Percentiles rank a stretch among this genome's conserved stretches.
These are phyloP conservation scores for Beroe ovata DNA, from an alignment of 37 sponge, comb jelly and placozoan genomes.

Conservation along the genomic window DNA sequence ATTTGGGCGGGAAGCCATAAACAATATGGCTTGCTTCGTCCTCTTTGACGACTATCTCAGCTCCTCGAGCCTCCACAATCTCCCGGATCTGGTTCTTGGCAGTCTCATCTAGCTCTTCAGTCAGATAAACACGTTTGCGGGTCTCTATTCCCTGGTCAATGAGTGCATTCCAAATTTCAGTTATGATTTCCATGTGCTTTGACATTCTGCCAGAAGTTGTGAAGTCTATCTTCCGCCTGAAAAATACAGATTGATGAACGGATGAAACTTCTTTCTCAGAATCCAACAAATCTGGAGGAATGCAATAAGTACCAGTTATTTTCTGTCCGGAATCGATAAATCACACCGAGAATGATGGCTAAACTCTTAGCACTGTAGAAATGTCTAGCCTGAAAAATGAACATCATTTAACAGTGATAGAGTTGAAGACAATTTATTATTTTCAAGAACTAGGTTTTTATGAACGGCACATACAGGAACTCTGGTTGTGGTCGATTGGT, in stretches of 20 bases:
- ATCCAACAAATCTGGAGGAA: no score
- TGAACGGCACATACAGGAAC: conserved; percentile 5
- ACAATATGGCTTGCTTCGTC: conserved; percentile 64
- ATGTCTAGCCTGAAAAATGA: conserved; percentile 24
- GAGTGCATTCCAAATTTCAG: conserved; percentile 12
- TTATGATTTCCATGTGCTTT: conserved; percentile 27
- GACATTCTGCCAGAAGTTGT: background rate
- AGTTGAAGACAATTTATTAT: no score
- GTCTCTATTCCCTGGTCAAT: conserved; percentile 24
- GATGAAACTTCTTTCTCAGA: no score
- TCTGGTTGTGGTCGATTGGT: background rate
- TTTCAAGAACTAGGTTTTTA: no score
- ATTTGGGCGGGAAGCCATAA: background rate
- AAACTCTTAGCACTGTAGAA: conserved; percentile 37
- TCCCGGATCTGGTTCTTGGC: background rate
- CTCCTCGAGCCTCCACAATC: conserved; percentile 22
- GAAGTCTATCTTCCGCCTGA: conserved; percentile 52
- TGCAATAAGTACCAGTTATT: conserved; percentile 54
- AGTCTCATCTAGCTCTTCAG: conserved; percentile 23
- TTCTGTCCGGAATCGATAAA: conserved; percentile 5
- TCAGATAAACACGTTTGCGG: background rate
- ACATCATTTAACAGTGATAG: no score
- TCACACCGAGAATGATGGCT: conserved; percentile 22
- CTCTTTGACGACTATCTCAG: conserved; percentile 21
- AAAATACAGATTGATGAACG: no score